Conservation (phyloP, 2,113 vertebrate species). For the Mormoops blainvillei region DNA sequence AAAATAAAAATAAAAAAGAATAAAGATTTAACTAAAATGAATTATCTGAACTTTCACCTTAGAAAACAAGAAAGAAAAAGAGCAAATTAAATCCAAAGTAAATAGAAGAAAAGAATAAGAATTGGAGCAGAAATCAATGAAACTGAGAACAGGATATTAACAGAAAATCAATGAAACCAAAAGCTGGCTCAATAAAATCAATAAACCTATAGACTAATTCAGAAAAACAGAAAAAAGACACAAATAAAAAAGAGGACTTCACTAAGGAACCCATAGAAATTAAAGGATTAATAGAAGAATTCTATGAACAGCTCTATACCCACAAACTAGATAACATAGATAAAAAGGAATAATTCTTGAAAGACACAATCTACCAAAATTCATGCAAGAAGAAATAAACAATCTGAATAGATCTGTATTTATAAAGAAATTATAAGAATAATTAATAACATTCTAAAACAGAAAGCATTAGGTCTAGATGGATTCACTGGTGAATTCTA, state of each 20-base stretch:
- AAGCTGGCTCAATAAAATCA: neutral
- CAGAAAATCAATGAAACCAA: neutral
- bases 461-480: neutral
- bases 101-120: neutral
- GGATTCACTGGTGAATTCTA: neutral
- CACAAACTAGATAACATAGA: neutral
- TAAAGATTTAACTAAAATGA: neutral
- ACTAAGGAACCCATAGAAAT: neutral
- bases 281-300: neutral
- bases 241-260: neutral
- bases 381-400: neutral
- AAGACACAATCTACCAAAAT: neutral
- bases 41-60: neutral
- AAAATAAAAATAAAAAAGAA: neutral
- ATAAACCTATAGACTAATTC: neutral
- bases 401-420: neutral
- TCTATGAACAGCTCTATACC: neutral
- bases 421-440: neutral
- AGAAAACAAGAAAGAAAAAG: neutral
- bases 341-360: neutral
- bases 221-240: neutral
- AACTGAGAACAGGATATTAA: neutral
- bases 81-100: neutral
- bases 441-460: neutral
- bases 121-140: neutral